Evolutionary conservation across 2,888 invertebrate genomes (phyloP).

Genomic region (Idaea aversata): DNA sequence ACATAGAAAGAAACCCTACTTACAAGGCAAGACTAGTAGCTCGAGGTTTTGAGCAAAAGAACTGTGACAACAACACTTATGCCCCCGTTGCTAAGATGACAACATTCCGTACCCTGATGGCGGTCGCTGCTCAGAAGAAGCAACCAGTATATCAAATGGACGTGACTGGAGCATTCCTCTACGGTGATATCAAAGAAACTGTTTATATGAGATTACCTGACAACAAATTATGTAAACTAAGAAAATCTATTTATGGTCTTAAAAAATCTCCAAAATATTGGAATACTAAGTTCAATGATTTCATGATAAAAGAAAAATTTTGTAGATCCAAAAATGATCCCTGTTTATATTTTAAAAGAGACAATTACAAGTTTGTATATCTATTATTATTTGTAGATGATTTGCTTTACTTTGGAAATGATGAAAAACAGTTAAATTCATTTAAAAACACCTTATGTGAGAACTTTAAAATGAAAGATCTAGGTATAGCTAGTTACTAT

Average conservation of each 20-base stretch:
- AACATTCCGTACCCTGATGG: background rate
- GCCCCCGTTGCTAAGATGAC: background rate
- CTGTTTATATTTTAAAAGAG: background rate
- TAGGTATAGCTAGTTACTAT: too few relatives aligned
- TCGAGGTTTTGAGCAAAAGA: background rate
- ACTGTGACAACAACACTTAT: background rate
- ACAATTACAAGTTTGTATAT: background rate
- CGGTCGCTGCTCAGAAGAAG: background rate
- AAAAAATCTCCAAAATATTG: conserved; percentile 19
- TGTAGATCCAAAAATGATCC: background rate
- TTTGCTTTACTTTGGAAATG: background rate
- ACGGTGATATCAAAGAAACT: conserved; percentile 27
- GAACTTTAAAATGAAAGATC: conserved; percentile 21
- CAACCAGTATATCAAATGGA: background rate
- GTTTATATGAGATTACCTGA: conserved; percentile 27
- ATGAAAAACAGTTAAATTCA: conserved; percentile 3
- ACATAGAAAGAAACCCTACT: background rate
- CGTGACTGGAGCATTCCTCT: conserved; percentile 22
- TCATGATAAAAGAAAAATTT: background rate
- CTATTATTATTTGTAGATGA: background rate
- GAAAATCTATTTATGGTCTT: conserved; percentile 20
- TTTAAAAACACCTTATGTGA: conserved; percentile 2
- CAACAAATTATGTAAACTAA: conserved; percentile 13
- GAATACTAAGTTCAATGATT: conserved; percentile 17
- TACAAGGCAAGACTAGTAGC: background rate